Conservation (phyloP, 2,888 invertebrate genomes). For the Eupithecia subfuscata region DNA sequence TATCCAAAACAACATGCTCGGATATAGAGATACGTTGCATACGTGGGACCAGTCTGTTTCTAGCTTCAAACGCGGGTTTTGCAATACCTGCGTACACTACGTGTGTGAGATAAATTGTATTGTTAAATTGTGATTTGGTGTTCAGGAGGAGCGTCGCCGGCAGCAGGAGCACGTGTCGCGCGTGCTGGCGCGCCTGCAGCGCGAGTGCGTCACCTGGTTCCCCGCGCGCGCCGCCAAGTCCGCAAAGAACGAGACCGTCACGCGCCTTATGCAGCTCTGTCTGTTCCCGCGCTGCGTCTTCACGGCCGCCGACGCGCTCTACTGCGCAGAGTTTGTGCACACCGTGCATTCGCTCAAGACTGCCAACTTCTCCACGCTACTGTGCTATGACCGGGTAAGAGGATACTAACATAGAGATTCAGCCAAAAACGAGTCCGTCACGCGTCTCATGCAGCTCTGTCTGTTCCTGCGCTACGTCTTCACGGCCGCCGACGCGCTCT, state of each 20-base stretch:
- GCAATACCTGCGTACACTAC: no score
- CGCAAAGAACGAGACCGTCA: conserved; percentile 98
- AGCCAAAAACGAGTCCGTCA: conserved; percentile 98
- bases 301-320: conserved; percentile 97
- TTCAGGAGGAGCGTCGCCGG: conserved; percentile 93
- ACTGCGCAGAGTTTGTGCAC: conserved; percentile 98
- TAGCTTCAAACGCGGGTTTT: no score
- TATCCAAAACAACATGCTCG: no score
- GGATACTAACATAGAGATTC: conserved; percentile 61
- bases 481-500: conserved; percentile 97
- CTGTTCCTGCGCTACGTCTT: conserved; percentile 98
- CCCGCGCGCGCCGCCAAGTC: conserved; percentile 92
- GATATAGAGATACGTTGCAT: no score
- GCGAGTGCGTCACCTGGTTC: conserved; percentile 95
- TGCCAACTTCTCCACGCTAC: conserved; percentile 97
- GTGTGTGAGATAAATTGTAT: no score
- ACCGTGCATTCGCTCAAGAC: conserved; percentile 97
- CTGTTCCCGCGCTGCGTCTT: conserved; percentile 98
- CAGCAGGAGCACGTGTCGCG: conserved; percentile 97
- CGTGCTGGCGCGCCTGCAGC: conserved; percentile 88
- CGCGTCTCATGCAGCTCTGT: conserved; percentile 97
- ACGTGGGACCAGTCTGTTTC: no score
- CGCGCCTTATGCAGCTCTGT: conserved; percentile 97
- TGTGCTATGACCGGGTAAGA: conserved; percentile 93
- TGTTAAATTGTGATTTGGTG: background rate